phyloP scores from a whole-genome alignment of 35 echinoderm and acorn worm species.

The Heliocidaris tuberculata region DNA sequence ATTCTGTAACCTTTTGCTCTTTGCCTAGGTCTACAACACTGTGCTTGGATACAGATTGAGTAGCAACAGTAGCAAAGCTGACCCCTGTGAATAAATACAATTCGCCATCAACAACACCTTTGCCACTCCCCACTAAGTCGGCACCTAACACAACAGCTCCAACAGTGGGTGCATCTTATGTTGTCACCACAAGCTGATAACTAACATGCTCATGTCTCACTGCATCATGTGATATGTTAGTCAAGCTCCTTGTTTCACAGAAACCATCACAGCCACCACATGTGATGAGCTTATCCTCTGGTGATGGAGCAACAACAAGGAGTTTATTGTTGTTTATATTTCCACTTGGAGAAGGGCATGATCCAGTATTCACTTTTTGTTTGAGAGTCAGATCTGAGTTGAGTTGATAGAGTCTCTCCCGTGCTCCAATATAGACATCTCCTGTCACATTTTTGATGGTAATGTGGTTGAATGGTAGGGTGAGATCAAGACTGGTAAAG shows the following conservation, averaged over 20 bases:
- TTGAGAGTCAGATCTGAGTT: slow-evolving; percentile 32
- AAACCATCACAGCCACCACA: slow-evolving; percentile 54
- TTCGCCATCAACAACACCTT: not conserved
- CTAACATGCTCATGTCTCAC: not conserved
- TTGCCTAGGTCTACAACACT: not conserved
- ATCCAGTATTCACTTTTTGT: not conserved
- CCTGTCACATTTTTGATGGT: slow-evolving; percentile 39
- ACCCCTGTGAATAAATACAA: not conserved
- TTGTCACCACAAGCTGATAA: slow-evolving; percentile 17
- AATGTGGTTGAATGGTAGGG: slow-evolving; percentile 48
- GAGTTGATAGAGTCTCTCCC: slow-evolving; percentile 50
- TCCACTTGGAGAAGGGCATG: not conserved
- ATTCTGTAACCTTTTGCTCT: not conserved
- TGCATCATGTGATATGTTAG: slow-evolving; percentile 34
- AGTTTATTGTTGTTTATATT: slow-evolving; percentile 47
- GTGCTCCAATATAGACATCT: slow-evolving; percentile 63
- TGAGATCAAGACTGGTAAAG: slow-evolving; percentile 39
- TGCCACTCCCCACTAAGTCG: not conserved
- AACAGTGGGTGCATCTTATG: slow-evolving; percentile 16
- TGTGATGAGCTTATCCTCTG: slow-evolving; percentile 51
- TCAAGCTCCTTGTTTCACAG: slow-evolving; percentile 47
- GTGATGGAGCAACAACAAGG: slow-evolving; percentile 47
- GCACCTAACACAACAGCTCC: slow-evolving; percentile 34
- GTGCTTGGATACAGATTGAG: not conserved
- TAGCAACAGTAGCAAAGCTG: not conserved